These are phyloP conservation scores for cat (Felis catus) DNA, from an alignment of 2,113 vertebrate genomes.

Conservation along the genomic window DNA sequence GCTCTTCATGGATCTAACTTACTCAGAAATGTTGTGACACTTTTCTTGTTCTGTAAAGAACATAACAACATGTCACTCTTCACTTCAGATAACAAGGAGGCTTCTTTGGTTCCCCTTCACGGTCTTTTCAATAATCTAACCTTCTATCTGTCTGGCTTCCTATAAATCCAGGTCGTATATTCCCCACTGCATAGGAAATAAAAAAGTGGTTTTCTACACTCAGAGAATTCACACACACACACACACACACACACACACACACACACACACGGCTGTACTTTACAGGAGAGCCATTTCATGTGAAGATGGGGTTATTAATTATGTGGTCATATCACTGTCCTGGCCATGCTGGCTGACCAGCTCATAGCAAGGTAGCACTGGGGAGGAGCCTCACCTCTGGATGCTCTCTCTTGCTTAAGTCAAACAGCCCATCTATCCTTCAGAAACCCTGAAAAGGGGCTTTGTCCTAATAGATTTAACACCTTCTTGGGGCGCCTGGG, in stretches of 20 bases:
- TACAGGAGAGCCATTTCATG: neutral
- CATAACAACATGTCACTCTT: neutral
- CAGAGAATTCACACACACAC: neutral
- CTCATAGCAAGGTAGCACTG: neutral
- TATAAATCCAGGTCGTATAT: neutral
- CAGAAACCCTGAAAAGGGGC: neutral
- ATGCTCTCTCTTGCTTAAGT: fast-evolving
- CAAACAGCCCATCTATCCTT: neutral
- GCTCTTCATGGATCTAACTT: neutral
- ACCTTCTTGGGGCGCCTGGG: too few species aligned
- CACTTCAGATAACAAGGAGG: neutral
- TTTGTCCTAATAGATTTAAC: neutral
- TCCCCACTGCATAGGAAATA: neutral
- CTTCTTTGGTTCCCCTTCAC: neutral
- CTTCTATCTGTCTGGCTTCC: neutral
- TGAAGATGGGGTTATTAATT: neutral
- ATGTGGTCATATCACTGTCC: fast-evolving
- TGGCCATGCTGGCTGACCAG: neutral
- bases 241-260: too few species aligned
- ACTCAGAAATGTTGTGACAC: neutral
- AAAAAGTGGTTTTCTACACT: neutral
- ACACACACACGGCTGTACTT: neutral
- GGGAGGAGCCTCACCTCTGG: fast-evolving
- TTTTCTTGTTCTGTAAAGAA: neutral
- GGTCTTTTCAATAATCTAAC: neutral